phyloP scores from a whole-genome alignment of 2,797 vertebrate species.

The Syngnathus rostellatus region DNA sequence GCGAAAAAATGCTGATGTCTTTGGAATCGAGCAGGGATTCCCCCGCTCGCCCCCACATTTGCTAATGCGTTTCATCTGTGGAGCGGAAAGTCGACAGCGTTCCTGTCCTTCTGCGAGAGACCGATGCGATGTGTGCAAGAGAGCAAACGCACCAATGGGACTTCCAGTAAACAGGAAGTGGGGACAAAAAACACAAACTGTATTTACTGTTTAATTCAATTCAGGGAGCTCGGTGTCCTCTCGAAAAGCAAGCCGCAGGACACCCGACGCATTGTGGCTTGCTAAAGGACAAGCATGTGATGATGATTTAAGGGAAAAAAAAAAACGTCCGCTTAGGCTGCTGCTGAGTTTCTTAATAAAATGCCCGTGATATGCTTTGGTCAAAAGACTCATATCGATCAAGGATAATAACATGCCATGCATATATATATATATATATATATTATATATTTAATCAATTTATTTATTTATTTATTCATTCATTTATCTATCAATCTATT shows the following conservation, averaged over 20 bases:
- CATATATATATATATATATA: too few species aligned
- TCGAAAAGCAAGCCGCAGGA: slow-evolving; percentile 52
- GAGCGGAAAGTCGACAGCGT: slow-evolving; percentile 86
- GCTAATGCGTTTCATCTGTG: slow-evolving; percentile 96
- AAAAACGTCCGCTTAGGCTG: not conserved
- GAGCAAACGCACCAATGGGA: slow-evolving; percentile 36
- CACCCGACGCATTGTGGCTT: slow-evolving; percentile 39
- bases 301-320: slow-evolving; percentile 48
- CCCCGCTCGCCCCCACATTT: slow-evolving; percentile 71
- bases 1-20: slow-evolving; percentile 97
- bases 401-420: too few species aligned
- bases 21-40: slow-evolving; percentile 74
- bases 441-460: too few species aligned
- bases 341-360: slow-evolving; percentile 21
- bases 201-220: slow-evolving; percentile 58
- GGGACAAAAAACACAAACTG: slow-evolving; percentile 54
- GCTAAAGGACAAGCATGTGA: slow-evolving; percentile 47
- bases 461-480: too few species aligned
- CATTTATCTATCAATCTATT: too few species aligned
- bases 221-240: slow-evolving; percentile 39
- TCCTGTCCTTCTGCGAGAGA: slow-evolving; percentile 55
- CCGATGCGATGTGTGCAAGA: slow-evolving; percentile 57
- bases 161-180: slow-evolving; percentile 57
- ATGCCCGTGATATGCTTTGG: too few species aligned
- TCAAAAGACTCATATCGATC: too few species aligned